Percentiles rank a stretch among this genome's conserved stretches.
Evolutionary conservation across 2,113 vertebrate species (phyloP).

Genomic region (Trochalopteron elliotii): DNA sequence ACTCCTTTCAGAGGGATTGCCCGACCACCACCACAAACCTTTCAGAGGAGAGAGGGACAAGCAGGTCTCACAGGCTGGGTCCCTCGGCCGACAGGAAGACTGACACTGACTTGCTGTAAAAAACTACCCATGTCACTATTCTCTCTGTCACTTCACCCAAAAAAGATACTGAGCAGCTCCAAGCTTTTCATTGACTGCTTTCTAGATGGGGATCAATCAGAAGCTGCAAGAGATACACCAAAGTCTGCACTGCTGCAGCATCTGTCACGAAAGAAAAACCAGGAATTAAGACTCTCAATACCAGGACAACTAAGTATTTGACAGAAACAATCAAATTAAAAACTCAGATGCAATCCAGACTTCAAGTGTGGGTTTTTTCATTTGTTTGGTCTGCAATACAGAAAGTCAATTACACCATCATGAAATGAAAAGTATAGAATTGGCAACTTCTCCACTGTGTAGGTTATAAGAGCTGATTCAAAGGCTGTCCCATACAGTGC

Average conservation of each 20-base stretch:
- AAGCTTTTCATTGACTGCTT: not conserved
- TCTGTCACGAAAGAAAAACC: not conserved
- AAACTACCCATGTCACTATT: not conserved
- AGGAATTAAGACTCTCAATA: not conserved
- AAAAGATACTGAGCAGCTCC: not conserved
- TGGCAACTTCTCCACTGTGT: not conserved
- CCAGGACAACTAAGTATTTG: not conserved
- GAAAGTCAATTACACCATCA: not conserved
- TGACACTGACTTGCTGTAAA: not conserved
- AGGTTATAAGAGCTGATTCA: not conserved
- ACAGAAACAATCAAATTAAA: slow-evolving; percentile 18
- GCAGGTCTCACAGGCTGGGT: not conserved
- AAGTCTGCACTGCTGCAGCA: not conserved
- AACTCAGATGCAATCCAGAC: not conserved
- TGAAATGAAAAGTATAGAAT: not conserved
- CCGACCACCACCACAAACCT: not conserved
- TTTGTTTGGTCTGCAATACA: not conserved
- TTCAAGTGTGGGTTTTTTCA: not conserved
- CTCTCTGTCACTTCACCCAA: not conserved
- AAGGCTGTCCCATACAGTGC: not conserved
- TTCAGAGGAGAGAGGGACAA: not conserved
- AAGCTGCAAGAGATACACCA: accelerated
- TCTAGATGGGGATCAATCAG: not conserved
- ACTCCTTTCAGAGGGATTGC: not conserved
- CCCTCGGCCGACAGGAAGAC: not conserved